Percentiles rank a stretch among this genome's conserved stretches.
Conservation (phyloP, 2,888 invertebrate genomes). For the Dendrolimus pini region DNA sequence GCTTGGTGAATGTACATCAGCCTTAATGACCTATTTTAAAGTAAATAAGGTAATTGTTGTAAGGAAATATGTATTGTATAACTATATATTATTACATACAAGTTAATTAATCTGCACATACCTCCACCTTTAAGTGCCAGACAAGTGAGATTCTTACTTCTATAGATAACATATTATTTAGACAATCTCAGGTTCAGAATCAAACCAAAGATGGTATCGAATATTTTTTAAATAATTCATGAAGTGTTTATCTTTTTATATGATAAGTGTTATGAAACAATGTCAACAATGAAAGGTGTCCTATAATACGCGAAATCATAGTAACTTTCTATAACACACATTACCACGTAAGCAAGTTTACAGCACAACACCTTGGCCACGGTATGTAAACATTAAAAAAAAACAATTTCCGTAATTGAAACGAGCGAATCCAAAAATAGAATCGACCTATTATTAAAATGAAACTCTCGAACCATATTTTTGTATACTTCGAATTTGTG, state of each 20-base stretch:
- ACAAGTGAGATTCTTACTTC: too few species aligned
- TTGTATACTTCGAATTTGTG: not conserved
- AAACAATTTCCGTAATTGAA: slow-evolving; percentile 7
- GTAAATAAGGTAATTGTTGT: not conserved
- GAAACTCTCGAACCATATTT: slow-evolving; percentile 38
- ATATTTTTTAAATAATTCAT: too few species aligned
- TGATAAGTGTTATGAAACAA: slow-evolving; percentile 35
- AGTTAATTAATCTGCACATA: too few species aligned
- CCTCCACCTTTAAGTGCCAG: too few species aligned
- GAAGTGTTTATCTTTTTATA: not conserved
- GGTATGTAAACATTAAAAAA: not conserved
- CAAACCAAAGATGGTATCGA: too few species aligned
- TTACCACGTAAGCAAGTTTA: not conserved
- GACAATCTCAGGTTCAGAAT: too few species aligned
- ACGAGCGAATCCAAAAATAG: slow-evolving; percentile 47
- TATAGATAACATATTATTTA: too few species aligned
- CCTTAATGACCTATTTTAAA: too few species aligned
- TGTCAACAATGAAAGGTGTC: slow-evolving; percentile 49
- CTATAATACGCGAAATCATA: slow-evolving; percentile 3
- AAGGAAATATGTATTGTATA: slow-evolving; percentile 20
- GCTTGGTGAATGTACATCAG: too few species aligned
- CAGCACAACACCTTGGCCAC: slow-evolving; percentile 2
- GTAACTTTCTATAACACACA: not conserved
- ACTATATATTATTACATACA: not conserved
- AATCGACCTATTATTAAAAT: slow-evolving; percentile 50